These are phyloP conservation scores for Notolabrus celidotus DNA, from an alignment of 2,797 vertebrate genomes.

Conservation along the genomic window DNA sequence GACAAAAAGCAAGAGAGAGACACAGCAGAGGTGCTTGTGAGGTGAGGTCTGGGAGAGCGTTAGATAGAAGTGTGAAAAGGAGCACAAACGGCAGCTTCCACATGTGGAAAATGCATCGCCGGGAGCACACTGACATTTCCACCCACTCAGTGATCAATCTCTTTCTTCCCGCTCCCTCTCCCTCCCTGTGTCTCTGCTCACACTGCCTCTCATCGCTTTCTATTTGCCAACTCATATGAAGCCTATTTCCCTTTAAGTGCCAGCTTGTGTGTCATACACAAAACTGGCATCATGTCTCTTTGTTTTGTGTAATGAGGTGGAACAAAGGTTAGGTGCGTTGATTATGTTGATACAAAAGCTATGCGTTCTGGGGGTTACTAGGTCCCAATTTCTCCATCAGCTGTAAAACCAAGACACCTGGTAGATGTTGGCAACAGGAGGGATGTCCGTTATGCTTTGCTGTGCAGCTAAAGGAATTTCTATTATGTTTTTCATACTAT, in stretches of 20 bases:
- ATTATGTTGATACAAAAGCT: conserved; percentile 33
- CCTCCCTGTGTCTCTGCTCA: conserved; percentile 17
- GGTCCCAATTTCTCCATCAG: conserved; percentile 6
- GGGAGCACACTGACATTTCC: conserved; percentile 73
- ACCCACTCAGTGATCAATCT: conserved; percentile 78
- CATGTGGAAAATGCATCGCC: conserved; percentile 68
- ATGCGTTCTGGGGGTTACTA: neutral
- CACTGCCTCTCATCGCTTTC: conserved; percentile 52
- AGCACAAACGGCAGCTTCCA: conserved; percentile 64
- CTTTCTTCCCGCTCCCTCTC: conserved; percentile 46
- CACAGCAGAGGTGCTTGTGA: conserved; percentile 7
- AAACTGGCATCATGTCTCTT: conserved; percentile 51
- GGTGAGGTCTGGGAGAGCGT: conserved; percentile 44
- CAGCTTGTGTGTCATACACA: conserved; percentile 60
- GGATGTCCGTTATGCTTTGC: too few relatives aligned
- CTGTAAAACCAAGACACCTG: conserved; percentile 47
- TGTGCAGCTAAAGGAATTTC: too few relatives aligned
- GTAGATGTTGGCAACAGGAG: conserved; percentile 20
- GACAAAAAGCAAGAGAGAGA: conserved; percentile 4
- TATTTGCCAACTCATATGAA: conserved; percentile 62
- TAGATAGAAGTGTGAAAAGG: conserved; percentile 57
- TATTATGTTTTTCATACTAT: too few relatives aligned
- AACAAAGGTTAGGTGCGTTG: conserved; percentile 61
- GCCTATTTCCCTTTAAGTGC: conserved; percentile 64
- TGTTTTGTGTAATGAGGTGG: conserved; percentile 59